Evolutionary conservation across 2,888 invertebrate species (phyloP).

Genomic region (Pollenia amentaria): DNA sequence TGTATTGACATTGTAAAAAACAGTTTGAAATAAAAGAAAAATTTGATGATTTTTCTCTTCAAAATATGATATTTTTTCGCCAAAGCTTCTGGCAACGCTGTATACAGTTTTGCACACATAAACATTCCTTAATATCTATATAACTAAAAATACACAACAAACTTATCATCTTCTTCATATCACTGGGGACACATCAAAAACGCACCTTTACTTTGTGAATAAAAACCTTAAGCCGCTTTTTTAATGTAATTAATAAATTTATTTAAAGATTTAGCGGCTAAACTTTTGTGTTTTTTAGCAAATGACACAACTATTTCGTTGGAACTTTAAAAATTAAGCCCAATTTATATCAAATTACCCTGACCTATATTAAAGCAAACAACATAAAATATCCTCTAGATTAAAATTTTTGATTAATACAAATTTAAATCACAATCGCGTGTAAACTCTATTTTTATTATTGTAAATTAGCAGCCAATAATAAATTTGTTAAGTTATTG

Average conservation of each 20-base stretch:
- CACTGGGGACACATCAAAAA: conserved; percentile 63
- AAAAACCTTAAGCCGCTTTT: conserved; percentile 50
- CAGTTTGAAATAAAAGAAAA: too few species aligned
- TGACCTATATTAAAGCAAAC: conserved; percentile 44
- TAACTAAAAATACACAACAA: conserved; percentile 8
- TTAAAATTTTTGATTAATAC: conserved; percentile 42
- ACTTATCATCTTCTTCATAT: conserved; percentile 53
- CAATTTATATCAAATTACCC: conserved; percentile 57
- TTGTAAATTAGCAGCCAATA: conserved; percentile 63
- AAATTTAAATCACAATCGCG: conserved; percentile 48
- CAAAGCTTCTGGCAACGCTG: too few species aligned
- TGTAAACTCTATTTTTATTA: conserved; percentile 60
- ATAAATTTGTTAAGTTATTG: conserved; percentile 61
- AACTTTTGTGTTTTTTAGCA: conserved; percentile 39
- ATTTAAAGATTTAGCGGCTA: conserved; percentile 53
- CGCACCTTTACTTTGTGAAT: conserved; percentile 61
- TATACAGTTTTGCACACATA: too few species aligned
- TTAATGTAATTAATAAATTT: conserved; percentile 65
- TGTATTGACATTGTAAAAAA: too few species aligned
- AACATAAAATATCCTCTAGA: conserved; percentile 32
- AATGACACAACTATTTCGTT: conserved; percentile 60
- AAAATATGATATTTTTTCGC: too few species aligned
- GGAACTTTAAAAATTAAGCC: conserved; percentile 41
- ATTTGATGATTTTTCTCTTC: too few species aligned
- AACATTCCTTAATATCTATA: background rate